Evolutionary conservation across 2,113 vertebrate species (phyloP), one percentile per base, ranked within the genome.

Genomic region (Ophthalmolycus amberensis): DNA sequence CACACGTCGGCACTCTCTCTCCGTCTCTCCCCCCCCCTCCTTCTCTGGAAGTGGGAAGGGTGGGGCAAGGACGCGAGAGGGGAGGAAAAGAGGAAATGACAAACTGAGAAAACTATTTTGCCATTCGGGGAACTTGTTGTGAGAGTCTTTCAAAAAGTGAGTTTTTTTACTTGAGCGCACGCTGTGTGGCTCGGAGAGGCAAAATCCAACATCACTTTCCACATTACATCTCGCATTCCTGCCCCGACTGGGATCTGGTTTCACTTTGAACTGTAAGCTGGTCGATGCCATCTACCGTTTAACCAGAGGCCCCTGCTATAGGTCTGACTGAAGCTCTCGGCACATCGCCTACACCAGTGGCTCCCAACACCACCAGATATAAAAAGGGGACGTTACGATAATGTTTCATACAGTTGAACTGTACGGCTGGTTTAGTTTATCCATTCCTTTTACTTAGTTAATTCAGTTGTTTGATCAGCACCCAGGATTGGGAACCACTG

Each of bases 101-200:
- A 88, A 92, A 85, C 52, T 59, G 46, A 76, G 90, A 86, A 90
- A 94, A 91, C 83, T 91, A 93, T 94, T 92, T 92, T 88, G 87
- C 89, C 91, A 90, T 94, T 93, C 92, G 90, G 78, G 91, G 89
- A 90, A 87, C 87, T 92, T 87, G 85, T 89, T 88, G 80, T 29
- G 72, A 0, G 37, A 79, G 82, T 79, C 54, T 71, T 75, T 82
- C 27, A 15, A 75, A 56, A 12, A 11, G 8, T 25, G 54, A 67
- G 80, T 32, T 32, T 32, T 32, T 32, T 32, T 32, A 5, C 27
- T 32, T 38, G 58, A 79, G 74, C 59, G 20, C 80, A 83, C 12
- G 80, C 88, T 75, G 44, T 62, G 77, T 5, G 38, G 75, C 69
- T 81, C 34, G 6, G 22, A 86, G 72, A 73, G 71, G 88, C 89